A percentile compares a stretch with the other conserved stretches of the same genome.
These are phyloP conservation scores for Hypotaenidia okinawae DNA, from an alignment of 2,797 vertebrate species.

Conservation along the genomic window DNA sequence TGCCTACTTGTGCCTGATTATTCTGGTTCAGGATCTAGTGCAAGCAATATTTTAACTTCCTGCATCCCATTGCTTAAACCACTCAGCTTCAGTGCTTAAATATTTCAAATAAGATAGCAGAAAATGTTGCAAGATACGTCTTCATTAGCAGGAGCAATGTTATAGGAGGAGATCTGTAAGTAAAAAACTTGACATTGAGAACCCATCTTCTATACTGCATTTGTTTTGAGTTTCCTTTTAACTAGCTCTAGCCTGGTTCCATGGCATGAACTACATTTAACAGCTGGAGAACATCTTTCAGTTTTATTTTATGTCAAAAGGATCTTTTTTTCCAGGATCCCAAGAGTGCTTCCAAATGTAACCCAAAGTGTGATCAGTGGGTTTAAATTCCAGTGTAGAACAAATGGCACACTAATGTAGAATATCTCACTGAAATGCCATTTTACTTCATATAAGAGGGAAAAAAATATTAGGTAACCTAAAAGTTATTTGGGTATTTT, in stretches of 20 bases:
- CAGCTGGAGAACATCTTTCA: neutral
- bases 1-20: neutral
- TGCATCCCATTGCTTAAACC: neutral
- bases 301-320: neutral
- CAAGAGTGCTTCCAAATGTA: neutral
- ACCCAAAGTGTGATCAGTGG: neutral
- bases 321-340: neutral
- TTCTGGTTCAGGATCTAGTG: neutral
- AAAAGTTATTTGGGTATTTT: neutral
- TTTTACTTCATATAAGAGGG: neutral
- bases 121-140: neutral
- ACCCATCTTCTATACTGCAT: neutral
- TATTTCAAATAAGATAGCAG: neutral
- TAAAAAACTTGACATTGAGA: neutral
- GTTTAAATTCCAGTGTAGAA: neutral
- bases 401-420: neutral
- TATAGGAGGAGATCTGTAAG: neutral
- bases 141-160: neutral
- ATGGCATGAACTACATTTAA: neutral
- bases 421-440: neutral
- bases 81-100: neutral
- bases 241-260: neutral
- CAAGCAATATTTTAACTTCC: neutral
- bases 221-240: neutral
- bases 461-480: neutral